Conservation (phyloP, 1,140 invertebrate species). For the Spodoptera frugiperda region DNA sequence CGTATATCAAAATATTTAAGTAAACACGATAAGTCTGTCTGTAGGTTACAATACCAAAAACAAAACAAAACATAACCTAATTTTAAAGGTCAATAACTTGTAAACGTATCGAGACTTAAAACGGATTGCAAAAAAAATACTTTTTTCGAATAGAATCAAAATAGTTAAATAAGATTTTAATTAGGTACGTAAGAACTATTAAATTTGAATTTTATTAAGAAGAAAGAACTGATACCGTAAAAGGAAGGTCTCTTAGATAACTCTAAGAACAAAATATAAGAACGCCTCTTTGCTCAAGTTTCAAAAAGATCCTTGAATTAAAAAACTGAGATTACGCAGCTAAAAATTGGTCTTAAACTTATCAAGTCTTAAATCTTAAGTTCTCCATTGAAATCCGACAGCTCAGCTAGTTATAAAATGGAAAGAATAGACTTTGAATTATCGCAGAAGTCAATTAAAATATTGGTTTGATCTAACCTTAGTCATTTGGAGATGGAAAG, state of each 20-base stretch:
- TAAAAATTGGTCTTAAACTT: background rate
- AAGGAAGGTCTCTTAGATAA: background rate
- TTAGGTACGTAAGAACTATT: no score
- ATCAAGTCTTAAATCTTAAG: background rate
- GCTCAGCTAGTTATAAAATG: background rate
- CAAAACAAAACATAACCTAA: no score
- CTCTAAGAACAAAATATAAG: background rate
- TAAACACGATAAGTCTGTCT: no score
- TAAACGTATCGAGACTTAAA: no score
- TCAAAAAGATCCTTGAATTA: background rate
- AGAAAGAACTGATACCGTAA: no score
- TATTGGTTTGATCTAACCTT: background rate
- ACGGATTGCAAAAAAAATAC: no score
- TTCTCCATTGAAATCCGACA: background rate
- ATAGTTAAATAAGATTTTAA: no score
- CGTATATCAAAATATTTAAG: no score
- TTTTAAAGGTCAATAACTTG: no score
- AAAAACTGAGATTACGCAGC: background rate
- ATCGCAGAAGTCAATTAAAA: slow-evolving; percentile 16
- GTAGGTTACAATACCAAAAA: no score
- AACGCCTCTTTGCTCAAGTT: background rate
- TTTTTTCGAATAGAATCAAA: no score
- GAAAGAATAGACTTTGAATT: background rate
- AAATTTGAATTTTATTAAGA: no score
- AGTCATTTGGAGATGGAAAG: background rate